Percentiles rank a stretch among this genome's conserved stretches.
These are phyloP conservation scores for Ormia ochracea DNA, from an alignment of 2,888 invertebrate species.

Conservation along the genomic window DNA sequence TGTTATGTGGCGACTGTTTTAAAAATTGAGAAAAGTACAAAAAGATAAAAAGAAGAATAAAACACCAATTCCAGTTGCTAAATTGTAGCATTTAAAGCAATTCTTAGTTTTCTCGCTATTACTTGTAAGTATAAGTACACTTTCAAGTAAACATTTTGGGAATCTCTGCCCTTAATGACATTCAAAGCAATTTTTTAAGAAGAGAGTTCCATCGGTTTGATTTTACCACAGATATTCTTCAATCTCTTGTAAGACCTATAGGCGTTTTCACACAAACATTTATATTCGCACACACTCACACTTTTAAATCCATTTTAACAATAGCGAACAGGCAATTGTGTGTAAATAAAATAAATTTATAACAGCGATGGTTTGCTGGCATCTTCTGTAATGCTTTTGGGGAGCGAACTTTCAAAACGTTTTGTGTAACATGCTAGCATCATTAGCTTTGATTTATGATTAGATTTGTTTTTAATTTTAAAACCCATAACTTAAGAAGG, in stretches of 20 bases:
- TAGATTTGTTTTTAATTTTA: constrained; percentile 74
- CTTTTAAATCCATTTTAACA: not conserved
- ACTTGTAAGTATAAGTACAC: not conserved
- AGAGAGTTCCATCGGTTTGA: constrained; percentile 45
- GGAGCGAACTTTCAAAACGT: constrained; percentile 41
- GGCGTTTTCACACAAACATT: not conserved
- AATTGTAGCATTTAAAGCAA: too few species aligned
- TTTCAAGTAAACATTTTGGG: not conserved
- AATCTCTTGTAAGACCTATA: constrained; percentile 42
- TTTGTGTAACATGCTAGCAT: constrained; percentile 72
- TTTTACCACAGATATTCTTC: constrained; percentile 50
- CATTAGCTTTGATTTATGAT: constrained; percentile 77
- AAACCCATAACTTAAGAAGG: constrained; percentile 46
- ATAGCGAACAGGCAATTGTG: constrained; percentile 5
- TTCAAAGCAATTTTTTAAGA: constrained; percentile 7
- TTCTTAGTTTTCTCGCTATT: not conserved
- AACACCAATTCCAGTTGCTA: too few species aligned
- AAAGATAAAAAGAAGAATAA: too few species aligned
- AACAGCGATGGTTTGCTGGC: not conserved
- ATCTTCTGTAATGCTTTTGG: constrained; percentile 4
- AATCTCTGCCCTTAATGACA: constrained; percentile 19
- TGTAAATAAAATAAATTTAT: constrained; percentile 23
- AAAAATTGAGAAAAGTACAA: too few species aligned
- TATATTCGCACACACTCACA: not conserved
- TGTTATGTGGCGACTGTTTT: too few species aligned